Evolutionary conservation across 92 coral and sea anemone genomes (phyloP).

Genomic region (Palythoa grandiflora): DNA sequence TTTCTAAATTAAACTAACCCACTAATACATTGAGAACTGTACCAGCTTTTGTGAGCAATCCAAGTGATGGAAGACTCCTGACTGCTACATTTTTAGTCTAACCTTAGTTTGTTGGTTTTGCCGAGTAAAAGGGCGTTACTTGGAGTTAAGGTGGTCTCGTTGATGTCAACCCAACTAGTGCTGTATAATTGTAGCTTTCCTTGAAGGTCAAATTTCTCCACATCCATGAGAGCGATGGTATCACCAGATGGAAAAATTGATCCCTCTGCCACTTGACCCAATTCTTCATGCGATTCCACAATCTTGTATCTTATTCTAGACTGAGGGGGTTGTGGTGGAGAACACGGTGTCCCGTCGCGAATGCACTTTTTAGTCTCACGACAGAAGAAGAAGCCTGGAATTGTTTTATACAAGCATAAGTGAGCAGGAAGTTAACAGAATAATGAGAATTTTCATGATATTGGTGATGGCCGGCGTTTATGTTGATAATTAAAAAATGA

Average conservation of each 20-base stretch:
- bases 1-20: too few species aligned
- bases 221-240: slow-evolving; percentile 8
- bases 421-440: background rate
- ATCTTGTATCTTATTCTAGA: slow-evolving; percentile 5
- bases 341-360: background rate
- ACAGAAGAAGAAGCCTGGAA: slow-evolving; percentile 12
- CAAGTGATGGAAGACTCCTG: background rate
- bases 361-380: background rate
- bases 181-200: slow-evolving; percentile 17
- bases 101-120: slow-evolving; percentile 37
- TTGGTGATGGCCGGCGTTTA: too few species aligned
- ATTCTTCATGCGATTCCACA: background rate
- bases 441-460: too few species aligned
- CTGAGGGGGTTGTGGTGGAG: slow-evolving; percentile 21
- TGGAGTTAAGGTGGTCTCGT: background rate
- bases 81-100: background rate
- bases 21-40: too few species aligned
- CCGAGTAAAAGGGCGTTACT: background rate
- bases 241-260: background rate
- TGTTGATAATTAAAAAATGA: too few species aligned
- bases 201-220: slow-evolving; percentile 16
- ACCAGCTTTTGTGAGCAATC: too few species aligned
- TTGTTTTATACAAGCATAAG: background rate
- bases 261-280: background rate
- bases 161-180: background rate